Percentiles rank a stretch among this genome's conserved stretches.
Evolutionary conservation across 1,140 invertebrate species (phyloP).

Genomic region (Drosophila navojoa): DNA sequence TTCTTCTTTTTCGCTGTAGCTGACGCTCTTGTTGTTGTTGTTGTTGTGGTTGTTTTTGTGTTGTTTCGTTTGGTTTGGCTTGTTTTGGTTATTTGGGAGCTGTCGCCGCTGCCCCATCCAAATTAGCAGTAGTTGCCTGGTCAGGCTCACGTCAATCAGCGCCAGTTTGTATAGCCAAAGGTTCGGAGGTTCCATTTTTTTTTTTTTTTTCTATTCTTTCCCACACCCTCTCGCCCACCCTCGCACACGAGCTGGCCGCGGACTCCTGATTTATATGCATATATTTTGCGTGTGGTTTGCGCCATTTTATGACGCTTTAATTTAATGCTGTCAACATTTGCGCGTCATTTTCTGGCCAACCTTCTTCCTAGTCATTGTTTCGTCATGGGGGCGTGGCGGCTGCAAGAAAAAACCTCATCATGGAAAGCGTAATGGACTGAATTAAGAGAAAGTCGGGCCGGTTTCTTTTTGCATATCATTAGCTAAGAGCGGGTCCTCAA

Average conservation of each 20-base stretch:
- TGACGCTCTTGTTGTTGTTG: background rate
- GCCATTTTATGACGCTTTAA: constrained; percentile 70
- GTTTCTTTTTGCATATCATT: constrained; percentile 9
- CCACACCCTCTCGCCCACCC: background rate
- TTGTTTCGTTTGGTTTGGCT: constrained; percentile 69
- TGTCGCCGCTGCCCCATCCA: constrained; percentile 30
- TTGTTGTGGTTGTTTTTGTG: constrained; percentile 32
- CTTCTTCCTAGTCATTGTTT: constrained; percentile 56
- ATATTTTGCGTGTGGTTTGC: constrained; percentile 73
- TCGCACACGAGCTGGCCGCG: background rate
- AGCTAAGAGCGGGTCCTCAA: background rate
- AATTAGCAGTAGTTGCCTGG: constrained; percentile 73
- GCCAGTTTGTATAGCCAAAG: constrained; percentile 16
- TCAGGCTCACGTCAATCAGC: constrained; percentile 65
- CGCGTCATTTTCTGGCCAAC: constrained; percentile 74
- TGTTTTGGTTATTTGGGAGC: constrained; percentile 45
- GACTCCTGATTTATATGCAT: constrained; percentile 72
- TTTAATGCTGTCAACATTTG: constrained; percentile 79
- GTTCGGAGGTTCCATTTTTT: background rate
- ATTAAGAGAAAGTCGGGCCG: constrained; percentile 6
- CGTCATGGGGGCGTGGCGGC: constrained; percentile 54
- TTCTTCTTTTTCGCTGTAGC: constrained; percentile 24
- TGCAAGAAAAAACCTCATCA: constrained; percentile 49
- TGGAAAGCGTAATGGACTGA: constrained; percentile 4
- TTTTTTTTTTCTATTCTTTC: background rate